Evolutionary conservation across 2,888 invertebrate genomes (phyloP), one percentile per base, ranked within the genome.

Genomic region (Drosophila recens): DNA sequence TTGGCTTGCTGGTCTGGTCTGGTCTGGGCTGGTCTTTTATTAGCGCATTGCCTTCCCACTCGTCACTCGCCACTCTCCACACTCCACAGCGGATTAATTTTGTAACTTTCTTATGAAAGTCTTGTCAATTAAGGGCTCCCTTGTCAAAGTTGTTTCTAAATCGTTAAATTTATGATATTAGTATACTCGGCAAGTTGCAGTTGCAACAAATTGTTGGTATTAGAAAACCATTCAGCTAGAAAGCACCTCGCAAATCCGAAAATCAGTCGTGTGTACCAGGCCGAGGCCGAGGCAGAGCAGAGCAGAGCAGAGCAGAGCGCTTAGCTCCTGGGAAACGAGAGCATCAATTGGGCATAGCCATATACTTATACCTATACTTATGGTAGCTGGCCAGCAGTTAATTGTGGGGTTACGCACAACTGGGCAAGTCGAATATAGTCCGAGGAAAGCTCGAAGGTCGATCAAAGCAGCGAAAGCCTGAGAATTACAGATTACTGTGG

Each of bases 21-120:
- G 46, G 49, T 40, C 59, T 64, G 51, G 49, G 3, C 33, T 38
- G 56, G 56, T 54, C 46, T 59, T 59, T 57, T 64, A 64, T 75
- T 72, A 64, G 72, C 68, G 67, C 63, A 59, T 57, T 56, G 27
- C 67, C 40, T 63, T 53, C 33, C 52, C 57, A 27, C n/a, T 49
- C 54, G 42, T 46, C 57, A 20, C 23, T 23, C 48, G 23, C 33
- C 42, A 9, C 23, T 56, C 51, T 17, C 52, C 57, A 20, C 23
- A 51, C 54, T 49, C 51, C 6, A 23, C 30, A 42, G 36, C 59
- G 79, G 67, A 81, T 84, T 81, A 52, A 68, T 82, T 78, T 82
- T 70, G 82, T 82, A 80, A 82, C 82, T 82, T 85, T 82, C 86
- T 86, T 82, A 85, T 85, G 82, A 85, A 86, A 85, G 83, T 79